Base-by-base conservation (phyloP, 2,888 invertebrate species). In the Galerucella calmariensis region DNA sequence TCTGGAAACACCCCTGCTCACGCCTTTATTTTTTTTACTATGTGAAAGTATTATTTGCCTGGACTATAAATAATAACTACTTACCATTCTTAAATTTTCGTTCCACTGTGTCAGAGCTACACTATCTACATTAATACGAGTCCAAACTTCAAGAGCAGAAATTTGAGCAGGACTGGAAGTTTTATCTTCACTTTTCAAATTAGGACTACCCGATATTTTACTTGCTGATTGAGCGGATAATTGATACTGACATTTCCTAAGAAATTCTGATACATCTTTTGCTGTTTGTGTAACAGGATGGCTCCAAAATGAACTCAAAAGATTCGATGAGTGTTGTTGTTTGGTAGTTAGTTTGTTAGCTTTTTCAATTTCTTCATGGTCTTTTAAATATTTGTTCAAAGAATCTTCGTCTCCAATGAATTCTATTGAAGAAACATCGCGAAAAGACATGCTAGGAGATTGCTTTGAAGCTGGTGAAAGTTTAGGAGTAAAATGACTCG, bases 21-120 rank as follows among this genome's bases (percentile, higher is more conserved):
- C n/a, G n/a, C n/a, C n/a, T n/a, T n/a, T n/a, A n/a, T n/a, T n/a
- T n/a, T n/a, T n/a, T n/a, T n/a, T n/a, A n/a, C n/a, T n/a, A n/a
- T n/a, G n/a, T n/a, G n/a, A n/a, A n/a, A n/a, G n/a, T n/a, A n/a
- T n/a, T n/a, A n/a, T n/a, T n/a, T n/a, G n/a, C n/a, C n/a, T n/a
- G n/a, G n/a, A n/a, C n/a, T n/a, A n/a, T n/a, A n/a, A 20, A 46
- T 72, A 61, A 51, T 20, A 9, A 12, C 2, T 46, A 82, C 87
- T 85, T 86, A 93, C 94, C 89, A 92, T 92, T 79, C 95, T 88
- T 78, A 95, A 87, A 88, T 94, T 94, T 77, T 93, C 93, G 80
- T 93, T 93, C 92, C 94, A 95, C 85, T 93, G 92, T 73, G 93
- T 94, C 69, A 95, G 89, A 80, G 91, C 91, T 74, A 89, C 90